Base-by-base conservation (phyloP, 2,797 vertebrate genomes). In the Enoplosus armatus region DNA sequence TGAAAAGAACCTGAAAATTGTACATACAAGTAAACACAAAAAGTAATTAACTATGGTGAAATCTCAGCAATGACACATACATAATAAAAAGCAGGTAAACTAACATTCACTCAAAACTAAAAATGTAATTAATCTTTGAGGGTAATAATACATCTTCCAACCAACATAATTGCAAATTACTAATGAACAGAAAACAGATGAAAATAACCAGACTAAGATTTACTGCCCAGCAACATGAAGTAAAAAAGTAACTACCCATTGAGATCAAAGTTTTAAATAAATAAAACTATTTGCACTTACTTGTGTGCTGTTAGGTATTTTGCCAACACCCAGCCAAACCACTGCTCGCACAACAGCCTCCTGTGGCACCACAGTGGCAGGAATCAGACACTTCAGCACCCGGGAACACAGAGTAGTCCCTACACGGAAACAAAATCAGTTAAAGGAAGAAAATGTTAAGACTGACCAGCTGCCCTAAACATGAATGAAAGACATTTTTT, bases 361-460 rank as follows among this genome's bases (percentile, higher is more conserved):
- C 90, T 97, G 96, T 35, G 95, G 95, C 89, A 99, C 94, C 63
- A 94, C 85, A 29, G 96, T 93, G 48, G 94, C 87, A 81, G 98
- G 98, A 84, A 99, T 86, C 63, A 99, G 90, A 90, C 94, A 97
- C 92, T 96, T 99, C 72, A 99, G 76, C 73, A 99, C 87, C 41
- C 95, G 94, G 4, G 75, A 67, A 87, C 95, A 94, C 6, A 87
- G 72, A 53, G 20, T 35, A 1, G 65, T 55, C 31, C 94, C 95
- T 96, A 55, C 55, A 76, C 8, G 65, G 27, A 80, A 47, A 70
- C 2, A 63, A 29, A 60, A 77, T 50, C 24, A 59, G 15, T 12
- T 35, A 22, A 0, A 56, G 6, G 8, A 51, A 60, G 14, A 14
- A 64, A 8, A 37, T 1, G 8, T 43, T 12, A 14, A 77, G 20